Conservation (phyloP, 2,113 vertebrate species). For the Aldabrachelys gigantea region DNA sequence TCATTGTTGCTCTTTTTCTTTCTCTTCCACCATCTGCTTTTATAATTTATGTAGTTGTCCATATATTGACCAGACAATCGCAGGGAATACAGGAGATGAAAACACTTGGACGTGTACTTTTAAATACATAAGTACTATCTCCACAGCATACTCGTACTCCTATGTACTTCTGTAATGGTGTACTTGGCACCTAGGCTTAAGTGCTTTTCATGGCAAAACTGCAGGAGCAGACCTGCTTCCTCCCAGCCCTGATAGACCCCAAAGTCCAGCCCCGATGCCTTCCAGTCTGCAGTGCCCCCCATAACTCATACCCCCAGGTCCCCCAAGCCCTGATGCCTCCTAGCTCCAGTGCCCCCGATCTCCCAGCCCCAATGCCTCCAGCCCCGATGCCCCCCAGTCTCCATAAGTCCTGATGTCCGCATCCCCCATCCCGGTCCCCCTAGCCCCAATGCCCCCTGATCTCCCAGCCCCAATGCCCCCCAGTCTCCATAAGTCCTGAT, state of each 20-base stretch:
- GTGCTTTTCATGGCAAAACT: neutral
- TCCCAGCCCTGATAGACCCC: neutral
- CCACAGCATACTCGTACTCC: too few relatives aligned
- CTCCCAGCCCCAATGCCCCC: too few relatives aligned
- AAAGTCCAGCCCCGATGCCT: neutral
- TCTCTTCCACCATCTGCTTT: too few relatives aligned
- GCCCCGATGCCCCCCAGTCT: too few relatives aligned
- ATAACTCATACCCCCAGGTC: too few relatives aligned
- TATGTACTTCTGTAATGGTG: neutral
- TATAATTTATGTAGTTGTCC: too few relatives aligned
- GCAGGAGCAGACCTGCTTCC: neutral
- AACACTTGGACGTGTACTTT: neutral
- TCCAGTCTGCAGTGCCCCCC: neutral
- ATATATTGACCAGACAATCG: neutral
- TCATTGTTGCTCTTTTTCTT: too few relatives aligned
- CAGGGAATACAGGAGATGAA: neutral
- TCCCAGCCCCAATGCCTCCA: too few relatives aligned
- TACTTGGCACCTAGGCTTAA: neutral
- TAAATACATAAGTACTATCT: neutral
- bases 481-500: neutral
- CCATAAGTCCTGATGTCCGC: neutral
- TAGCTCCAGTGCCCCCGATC: neutral
- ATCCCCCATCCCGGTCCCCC: too few relatives aligned
- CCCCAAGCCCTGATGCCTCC: too few relatives aligned
- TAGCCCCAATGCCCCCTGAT: too few relatives aligned